Conservation (phyloP, 2,888 invertebrate species). For the Leptinotarsa juncta region DNA sequence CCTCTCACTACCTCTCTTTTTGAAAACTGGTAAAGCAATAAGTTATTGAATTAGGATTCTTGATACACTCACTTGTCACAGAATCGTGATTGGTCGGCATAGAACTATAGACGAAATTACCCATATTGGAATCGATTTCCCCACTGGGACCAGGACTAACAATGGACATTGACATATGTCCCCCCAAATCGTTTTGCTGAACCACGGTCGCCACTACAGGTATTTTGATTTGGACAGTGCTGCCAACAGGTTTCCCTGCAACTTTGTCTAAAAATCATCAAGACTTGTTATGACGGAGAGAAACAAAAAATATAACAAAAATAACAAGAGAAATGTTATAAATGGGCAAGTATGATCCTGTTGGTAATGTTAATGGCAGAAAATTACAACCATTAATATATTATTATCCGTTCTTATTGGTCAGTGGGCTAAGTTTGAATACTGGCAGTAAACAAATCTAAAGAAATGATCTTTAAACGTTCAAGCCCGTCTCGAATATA, state of each 20-base stretch:
- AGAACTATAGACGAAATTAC: slow-evolving; percentile 48
- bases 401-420: too few relatives aligned
- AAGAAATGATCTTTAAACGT: too few relatives aligned
- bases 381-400: too few relatives aligned
- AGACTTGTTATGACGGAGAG: neutral
- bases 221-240: slow-evolving; percentile 63
- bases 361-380: too few relatives aligned
- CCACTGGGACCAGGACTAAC: slow-evolving; percentile 62
- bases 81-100: slow-evolving; percentile 39
- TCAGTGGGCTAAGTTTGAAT: too few relatives aligned
- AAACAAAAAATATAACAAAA: neutral
- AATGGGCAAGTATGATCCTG: too few relatives aligned
- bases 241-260: slow-evolving; percentile 50
- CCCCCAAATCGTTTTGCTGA: slow-evolving; percentile 60
- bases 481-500: too few relatives aligned
- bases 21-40: too few relatives aligned
- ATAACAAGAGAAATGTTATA: neutral
- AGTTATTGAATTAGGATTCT: too few relatives aligned
- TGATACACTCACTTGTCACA: slow-evolving; percentile 13
- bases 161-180: slow-evolving; percentile 61
- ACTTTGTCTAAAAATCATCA: slow-evolving; percentile 31
- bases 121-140: slow-evolving; percentile 37
- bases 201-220: slow-evolving; percentile 65
- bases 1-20: too few relatives aligned
- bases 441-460: too few relatives aligned